Base-by-base conservation (phyloP, 2,888 invertebrate species). In the Mycogona germanica region DNA sequence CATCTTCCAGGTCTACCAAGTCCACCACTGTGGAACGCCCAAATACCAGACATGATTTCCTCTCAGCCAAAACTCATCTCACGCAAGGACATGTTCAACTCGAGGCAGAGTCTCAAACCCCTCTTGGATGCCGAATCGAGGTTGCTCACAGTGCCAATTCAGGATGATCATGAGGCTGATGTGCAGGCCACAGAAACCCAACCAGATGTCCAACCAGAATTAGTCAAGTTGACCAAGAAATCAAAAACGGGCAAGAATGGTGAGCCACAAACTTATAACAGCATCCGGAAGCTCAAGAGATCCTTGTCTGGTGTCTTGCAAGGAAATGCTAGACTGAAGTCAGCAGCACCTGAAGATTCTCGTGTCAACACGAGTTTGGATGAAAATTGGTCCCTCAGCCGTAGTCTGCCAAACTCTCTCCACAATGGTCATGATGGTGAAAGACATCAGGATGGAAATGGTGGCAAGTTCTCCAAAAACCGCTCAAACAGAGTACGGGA, bases 311-410 rank as follows among this genome's bases (percentile, higher is more conserved):
- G 62, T n/a, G 62, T 60, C 9, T 54, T 61, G 35, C 1, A 50
- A n/a, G 35, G 25, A 2, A 19, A 37, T 23, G 28, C 30, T 17
- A 21, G 50, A 7, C 19, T 32, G 4, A 52, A 23, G 35, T 14
- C 28, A 3, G 25, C 38, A 9, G 21, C n/a, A n/a, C n/a, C 6
- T 14, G 56, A 55, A 4, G 55, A 53, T 40, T 38, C 57, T 0
- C 56, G 53, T 3, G 60, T 59, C 17, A 55, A 64, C 14, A 64
- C 59, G 12, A 57, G 64, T n/a, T 64, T 73, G 35, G 79, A 78
- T 63, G 78, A 76, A 50, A 87, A 88, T 67, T 88, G 88, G 88
- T 78, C 87, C 62, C 68, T 88, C 30, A 84, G 85, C 55, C 79
- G 83, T 62, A 85, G 85, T 14, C 82, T 84, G 1, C 85, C 85